These are phyloP conservation scores for Bellardia pandia DNA, from an alignment of 2,888 invertebrate species.

Conservation along the genomic window DNA sequence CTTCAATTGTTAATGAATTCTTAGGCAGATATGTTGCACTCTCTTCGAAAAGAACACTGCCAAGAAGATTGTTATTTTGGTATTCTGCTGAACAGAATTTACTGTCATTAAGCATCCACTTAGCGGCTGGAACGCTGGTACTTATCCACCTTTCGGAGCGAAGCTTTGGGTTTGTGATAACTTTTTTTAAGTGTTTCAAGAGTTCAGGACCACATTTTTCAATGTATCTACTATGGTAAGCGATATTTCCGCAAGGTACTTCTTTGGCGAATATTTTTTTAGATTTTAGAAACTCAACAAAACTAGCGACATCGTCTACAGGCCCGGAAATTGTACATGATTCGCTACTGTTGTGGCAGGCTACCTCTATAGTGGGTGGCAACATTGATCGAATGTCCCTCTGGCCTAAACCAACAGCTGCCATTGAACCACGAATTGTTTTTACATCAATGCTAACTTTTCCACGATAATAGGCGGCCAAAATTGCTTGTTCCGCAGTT, in stretches of 20 bases:
- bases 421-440: conserved; percentile 93
- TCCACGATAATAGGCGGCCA: conserved; percentile 93
- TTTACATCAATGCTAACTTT: conserved; percentile 89
- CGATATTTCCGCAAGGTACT: conserved; percentile 94
- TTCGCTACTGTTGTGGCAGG: conserved; percentile 94
- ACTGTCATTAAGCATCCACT: conserved; percentile 89
- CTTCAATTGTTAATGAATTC: conserved; percentile 88
- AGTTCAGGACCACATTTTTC: conserved; percentile 88
- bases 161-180: conserved; percentile 87
- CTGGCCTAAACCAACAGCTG: conserved; percentile 90
- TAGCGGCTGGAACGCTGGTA: conserved; percentile 89
- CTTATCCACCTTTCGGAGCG: conserved; percentile 93
- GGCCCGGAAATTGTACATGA: conserved; percentile 97
- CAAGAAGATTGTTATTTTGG: conserved; percentile 92
- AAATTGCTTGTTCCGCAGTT: conserved; percentile 93
- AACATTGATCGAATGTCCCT: conserved; percentile 86
- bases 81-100: conserved; percentile 91
- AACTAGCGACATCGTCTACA: conserved; percentile 87
- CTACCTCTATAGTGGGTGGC: conserved; percentile 91
- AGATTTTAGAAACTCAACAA: conserved; percentile 87
- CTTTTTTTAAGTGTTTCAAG: conserved; percentile 86
- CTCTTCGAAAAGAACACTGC: conserved; percentile 86
- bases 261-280: conserved; percentile 92
- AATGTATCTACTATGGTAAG: conserved; percentile 95
- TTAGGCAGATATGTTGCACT: conserved; percentile 87